Evolutionary conservation across 2,888 invertebrate genomes (phyloP).

Genomic region (Aphrophora alni): DNA sequence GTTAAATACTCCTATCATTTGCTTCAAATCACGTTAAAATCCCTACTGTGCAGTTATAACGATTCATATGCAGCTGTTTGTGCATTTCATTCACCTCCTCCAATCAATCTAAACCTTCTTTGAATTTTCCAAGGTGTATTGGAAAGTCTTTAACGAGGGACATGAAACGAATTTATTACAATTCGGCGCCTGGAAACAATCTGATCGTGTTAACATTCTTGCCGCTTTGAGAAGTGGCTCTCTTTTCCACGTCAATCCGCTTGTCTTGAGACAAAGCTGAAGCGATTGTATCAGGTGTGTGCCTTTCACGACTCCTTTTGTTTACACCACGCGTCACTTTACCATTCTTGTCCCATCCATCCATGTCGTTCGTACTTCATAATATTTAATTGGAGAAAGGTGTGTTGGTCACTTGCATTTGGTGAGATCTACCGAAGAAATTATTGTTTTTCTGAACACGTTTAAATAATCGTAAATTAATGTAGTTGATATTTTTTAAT

Average conservation of each 20-base stretch:
- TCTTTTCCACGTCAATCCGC: slow-evolving; percentile 2
- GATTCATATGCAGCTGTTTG: no score
- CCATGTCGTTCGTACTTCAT: background rate
- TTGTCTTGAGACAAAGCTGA: background rate
- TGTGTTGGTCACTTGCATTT: no score
- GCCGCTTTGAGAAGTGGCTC: slow-evolving; percentile 9
- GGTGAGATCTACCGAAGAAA: no score
- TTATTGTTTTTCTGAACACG: no score
- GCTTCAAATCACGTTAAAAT: no score
- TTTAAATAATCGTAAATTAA: no score
- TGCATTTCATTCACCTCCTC: no score
- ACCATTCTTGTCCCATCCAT: background rate
- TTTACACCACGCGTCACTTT: slow-evolving; percentile 3
- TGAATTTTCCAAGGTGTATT: background rate
- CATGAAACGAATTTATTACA: background rate
- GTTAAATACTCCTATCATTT: no score
- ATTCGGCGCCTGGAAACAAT: background rate
- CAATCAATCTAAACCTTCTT: background rate
- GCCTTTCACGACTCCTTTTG: background rate
- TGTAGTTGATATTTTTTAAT: no score
- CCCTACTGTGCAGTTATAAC: no score
- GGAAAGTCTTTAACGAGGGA: background rate
- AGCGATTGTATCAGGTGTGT: background rate
- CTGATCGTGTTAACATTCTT: background rate
- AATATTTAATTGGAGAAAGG: slow-evolving; percentile 4